These are phyloP conservation scores for Habropoda laboriosa DNA, from an alignment of 1,140 invertebrate species.

Conservation along the genomic window DNA sequence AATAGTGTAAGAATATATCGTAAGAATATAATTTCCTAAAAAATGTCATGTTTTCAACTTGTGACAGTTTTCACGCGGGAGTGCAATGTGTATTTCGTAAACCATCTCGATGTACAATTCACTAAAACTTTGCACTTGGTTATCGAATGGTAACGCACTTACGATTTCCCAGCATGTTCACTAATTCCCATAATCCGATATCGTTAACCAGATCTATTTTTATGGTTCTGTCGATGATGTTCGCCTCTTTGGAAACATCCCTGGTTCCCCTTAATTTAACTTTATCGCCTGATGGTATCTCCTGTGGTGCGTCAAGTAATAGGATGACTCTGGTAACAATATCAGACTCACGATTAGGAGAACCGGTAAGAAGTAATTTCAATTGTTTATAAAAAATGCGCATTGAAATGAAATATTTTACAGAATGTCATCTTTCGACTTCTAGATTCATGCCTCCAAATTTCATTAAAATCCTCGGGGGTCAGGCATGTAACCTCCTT, in stretches of 20 bases:
- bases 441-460: too few relatives aligned
- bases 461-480: too few relatives aligned
- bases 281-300: slow-evolving; percentile 82
- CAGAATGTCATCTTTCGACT: too few relatives aligned
- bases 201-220: slow-evolving; percentile 82
- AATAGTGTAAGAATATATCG: too few relatives aligned
- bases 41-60: too few relatives aligned
- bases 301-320: slow-evolving; percentile 84
- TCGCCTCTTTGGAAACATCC: slow-evolving; percentile 84
- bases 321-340: slow-evolving; percentile 88
- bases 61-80: too few relatives aligned
- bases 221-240: slow-evolving; percentile 83
- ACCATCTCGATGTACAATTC: not conserved
- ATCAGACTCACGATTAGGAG: slow-evolving; percentile 84
- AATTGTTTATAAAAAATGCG: too few relatives aligned
- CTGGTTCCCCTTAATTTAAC: slow-evolving; percentile 83
- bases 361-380: slow-evolving; percentile 81
- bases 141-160: slow-evolving; percentile 58
- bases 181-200: slow-evolving; percentile 82
- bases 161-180: slow-evolving; percentile 83
- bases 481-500: too few relatives aligned
- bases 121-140: too few relatives aligned
- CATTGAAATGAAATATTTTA: too few relatives aligned
- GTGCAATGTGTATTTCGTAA: not conserved
- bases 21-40: too few relatives aligned